Conservation (phyloP, 2,113 vertebrate species). For the Piprites chloris region DNA sequence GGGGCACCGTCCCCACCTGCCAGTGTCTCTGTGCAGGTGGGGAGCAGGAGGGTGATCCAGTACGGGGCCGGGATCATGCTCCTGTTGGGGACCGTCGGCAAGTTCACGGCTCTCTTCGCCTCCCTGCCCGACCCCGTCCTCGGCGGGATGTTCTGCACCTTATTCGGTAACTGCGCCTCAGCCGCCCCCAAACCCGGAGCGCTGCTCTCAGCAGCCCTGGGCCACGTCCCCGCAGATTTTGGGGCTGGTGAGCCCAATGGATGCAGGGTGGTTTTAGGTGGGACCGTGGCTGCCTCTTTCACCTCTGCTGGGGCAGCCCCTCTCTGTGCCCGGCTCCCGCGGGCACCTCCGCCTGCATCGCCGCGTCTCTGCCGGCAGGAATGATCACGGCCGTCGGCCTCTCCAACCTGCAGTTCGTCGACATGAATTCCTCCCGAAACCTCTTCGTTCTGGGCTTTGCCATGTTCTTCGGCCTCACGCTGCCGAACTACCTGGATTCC, state of each 20-base stretch:
- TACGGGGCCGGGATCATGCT: constrained; percentile 94
- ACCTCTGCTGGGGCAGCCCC: not conserved
- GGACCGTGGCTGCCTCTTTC: not conserved
- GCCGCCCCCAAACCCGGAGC: not conserved
- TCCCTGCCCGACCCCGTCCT: constrained; percentile 93
- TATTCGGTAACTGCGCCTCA: constrained; percentile 82
- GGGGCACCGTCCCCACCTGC: accelerated
- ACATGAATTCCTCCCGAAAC: constrained; percentile 96
- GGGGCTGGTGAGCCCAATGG: not conserved
- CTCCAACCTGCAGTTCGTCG: constrained; percentile 94
- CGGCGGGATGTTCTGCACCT: constrained; percentile 96
- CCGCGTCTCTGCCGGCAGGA: constrained; percentile 70
- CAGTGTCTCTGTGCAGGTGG: constrained; percentile 78
- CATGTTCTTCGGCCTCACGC: constrained; percentile 91
- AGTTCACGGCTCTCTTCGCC: constrained; percentile 94
- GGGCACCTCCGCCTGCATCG: not conserved
- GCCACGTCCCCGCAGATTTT: accelerated
- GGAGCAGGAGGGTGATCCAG: constrained; percentile 93
- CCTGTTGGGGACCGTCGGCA: constrained; percentile 87
- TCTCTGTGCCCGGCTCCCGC: too few relatives aligned
- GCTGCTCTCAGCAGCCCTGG: accelerated
- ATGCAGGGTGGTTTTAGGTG: accelerated
- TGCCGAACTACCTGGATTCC: constrained; percentile 88
- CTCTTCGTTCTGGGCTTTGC: constrained; percentile 95
- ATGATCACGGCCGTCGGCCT: constrained; percentile 97